Percentiles rank a stretch among this genome's conserved stretches.
Evolutionary conservation across 2,888 invertebrate genomes (phyloP).

Genomic region (Apodemia mormo): DNA sequence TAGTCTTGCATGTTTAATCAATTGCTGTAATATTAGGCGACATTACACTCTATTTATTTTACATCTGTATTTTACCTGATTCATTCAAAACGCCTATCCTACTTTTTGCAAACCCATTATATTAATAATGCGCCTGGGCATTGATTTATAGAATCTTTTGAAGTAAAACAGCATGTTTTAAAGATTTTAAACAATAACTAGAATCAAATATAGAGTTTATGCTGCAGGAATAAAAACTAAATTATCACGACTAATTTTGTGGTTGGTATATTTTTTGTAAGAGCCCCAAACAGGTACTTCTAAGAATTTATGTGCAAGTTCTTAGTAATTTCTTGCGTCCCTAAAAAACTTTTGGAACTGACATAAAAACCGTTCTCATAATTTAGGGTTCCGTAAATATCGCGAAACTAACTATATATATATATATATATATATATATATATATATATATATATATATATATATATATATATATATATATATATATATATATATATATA

Average conservation of each 20-base stretch:
- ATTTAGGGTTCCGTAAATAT: background rate
- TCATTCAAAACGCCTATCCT: background rate
- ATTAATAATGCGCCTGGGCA: background rate
- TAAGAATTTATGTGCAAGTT: slow-evolving; percentile 11
- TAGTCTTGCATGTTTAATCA: too few species aligned
- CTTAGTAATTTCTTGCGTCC: background rate
- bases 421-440: too few species aligned
- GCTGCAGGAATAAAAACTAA: background rate
- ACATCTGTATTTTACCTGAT: background rate
- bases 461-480: too few species aligned
- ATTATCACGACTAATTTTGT: background rate
- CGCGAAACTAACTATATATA: too few species aligned
- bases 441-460: too few species aligned
- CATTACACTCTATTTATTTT: too few species aligned
- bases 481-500: too few species aligned
- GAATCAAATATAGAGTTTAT: background rate
- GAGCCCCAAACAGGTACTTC: slow-evolving; percentile 13
- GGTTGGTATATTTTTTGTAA: background rate
- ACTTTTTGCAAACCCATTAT: background rate
- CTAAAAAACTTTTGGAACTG: background rate
- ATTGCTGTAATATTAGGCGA: too few species aligned
- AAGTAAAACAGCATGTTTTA: background rate
- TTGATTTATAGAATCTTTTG: slow-evolving; percentile 8
- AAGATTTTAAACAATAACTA: background rate
- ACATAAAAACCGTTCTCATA: background rate